Conservation (phyloP, 2,113 vertebrate genomes). For the Muntiacus reevesi region DNA sequence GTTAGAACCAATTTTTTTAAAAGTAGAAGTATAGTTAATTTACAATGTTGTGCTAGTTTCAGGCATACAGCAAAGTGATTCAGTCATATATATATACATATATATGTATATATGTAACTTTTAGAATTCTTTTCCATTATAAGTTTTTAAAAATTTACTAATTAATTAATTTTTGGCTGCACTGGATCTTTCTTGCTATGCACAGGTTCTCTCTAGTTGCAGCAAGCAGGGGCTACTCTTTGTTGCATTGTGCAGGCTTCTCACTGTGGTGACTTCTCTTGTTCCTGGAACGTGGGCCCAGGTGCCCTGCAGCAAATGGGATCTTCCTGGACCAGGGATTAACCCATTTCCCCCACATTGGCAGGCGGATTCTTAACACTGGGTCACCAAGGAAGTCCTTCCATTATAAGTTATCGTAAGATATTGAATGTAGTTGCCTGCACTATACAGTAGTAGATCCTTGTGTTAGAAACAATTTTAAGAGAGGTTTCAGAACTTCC, state of each 20-base stretch:
- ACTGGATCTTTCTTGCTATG: background rate
- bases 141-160: background rate
- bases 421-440: background rate
- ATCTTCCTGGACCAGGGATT: background rate
- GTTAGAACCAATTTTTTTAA: background rate
- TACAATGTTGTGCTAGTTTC: background rate
- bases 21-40: background rate
- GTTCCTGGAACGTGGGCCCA: background rate
- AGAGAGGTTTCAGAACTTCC: background rate
- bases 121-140: background rate
- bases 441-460: background rate
- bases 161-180: background rate
- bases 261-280: background rate
- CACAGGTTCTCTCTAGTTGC: background rate
- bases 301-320: background rate
- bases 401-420: background rate
- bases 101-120: background rate
- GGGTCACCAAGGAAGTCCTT: background rate
- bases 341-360: background rate
- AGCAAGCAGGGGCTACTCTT: background rate
- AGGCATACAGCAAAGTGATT: background rate
- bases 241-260: background rate
- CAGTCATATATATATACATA: background rate
- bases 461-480: background rate
- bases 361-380: background rate